Evolutionary conservation across 2,113 vertebrate species (phyloP).

Genomic region (Bufo bufo): DNA sequence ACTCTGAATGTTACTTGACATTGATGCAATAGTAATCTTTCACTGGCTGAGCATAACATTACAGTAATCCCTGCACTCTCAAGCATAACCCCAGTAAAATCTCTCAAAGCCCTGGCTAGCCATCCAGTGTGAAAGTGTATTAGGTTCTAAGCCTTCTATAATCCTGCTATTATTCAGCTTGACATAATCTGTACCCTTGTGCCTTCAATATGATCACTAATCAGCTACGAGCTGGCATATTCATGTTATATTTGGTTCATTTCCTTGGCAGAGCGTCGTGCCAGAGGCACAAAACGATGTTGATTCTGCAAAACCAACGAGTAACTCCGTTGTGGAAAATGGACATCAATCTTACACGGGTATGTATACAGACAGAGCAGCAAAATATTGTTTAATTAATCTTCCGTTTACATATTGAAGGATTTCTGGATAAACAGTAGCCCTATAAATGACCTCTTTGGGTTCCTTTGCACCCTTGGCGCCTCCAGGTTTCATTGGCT

Average conservation of each 20-base stretch:
- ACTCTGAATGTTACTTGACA: neutral
- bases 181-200: constrained; percentile 54
- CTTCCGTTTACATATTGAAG: neutral
- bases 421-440: neutral
- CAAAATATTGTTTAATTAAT: neutral
- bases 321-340: constrained; percentile 69
- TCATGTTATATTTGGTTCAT: constrained; percentile 47
- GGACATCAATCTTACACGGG: constrained; percentile 70
- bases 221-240: constrained; percentile 38
- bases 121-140: constrained; percentile 39
- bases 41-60: constrained; percentile 6
- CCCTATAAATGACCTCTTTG: too few species aligned
- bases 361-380: constrained; percentile 53
- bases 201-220: constrained; percentile 48
- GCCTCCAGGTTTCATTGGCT: neutral
- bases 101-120: constrained; percentile 33
- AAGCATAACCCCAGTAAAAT: constrained; percentile 4
- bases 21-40: constrained; percentile 19
- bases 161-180: constrained; percentile 30
- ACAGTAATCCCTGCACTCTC: constrained; percentile 28
- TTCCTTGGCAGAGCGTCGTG: constrained; percentile 71
- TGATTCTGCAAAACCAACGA: constrained; percentile 65
- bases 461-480: neutral
- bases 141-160: constrained; percentile 22
- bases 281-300: constrained; percentile 66